phyloP scores from a whole-genome alignment of 2,113 vertebrate species.

The Pygoscelis adeliae region DNA sequence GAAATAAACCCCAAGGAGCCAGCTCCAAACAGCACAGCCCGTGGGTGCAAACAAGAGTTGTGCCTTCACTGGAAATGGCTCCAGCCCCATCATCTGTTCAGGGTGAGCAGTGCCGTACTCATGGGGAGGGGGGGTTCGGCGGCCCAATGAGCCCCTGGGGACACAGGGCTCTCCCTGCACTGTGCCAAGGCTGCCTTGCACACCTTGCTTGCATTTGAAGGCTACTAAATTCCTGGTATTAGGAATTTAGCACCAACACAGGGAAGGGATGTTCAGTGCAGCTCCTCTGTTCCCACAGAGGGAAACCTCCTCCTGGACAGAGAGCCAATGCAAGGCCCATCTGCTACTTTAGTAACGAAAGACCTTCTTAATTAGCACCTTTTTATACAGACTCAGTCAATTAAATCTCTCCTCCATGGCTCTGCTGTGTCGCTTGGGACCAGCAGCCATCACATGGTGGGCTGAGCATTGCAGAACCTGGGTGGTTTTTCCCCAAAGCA shows the following conservation, averaged over 20 bases:
- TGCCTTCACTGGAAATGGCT: accelerated
- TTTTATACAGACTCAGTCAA: neutral
- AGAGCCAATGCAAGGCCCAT: neutral
- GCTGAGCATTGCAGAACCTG: neutral
- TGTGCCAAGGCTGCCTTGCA: neutral
- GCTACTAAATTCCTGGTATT: neutral
- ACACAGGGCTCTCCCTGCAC: neutral
- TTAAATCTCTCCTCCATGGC: neutral
- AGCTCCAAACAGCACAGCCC: neutral
- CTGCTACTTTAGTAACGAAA: neutral
- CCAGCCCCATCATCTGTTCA: neutral
- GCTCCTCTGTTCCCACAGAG: neutral
- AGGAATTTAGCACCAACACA: neutral
- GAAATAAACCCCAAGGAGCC: neutral
- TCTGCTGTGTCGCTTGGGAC: neutral
- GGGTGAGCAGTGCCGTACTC: neutral
- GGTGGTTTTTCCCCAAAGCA: neutral
- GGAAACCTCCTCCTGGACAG: neutral
- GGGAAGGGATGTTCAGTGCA: accelerated
- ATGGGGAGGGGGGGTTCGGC: accelerated
- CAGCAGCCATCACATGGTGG: neutral
- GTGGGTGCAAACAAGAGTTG: accelerated
- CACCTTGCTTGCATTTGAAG: neutral
- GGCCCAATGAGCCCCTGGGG: neutral
- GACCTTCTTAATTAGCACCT: neutral